Base-by-base conservation (phyloP, 2,113 vertebrate genomes). In the Mus pahari region DNA sequence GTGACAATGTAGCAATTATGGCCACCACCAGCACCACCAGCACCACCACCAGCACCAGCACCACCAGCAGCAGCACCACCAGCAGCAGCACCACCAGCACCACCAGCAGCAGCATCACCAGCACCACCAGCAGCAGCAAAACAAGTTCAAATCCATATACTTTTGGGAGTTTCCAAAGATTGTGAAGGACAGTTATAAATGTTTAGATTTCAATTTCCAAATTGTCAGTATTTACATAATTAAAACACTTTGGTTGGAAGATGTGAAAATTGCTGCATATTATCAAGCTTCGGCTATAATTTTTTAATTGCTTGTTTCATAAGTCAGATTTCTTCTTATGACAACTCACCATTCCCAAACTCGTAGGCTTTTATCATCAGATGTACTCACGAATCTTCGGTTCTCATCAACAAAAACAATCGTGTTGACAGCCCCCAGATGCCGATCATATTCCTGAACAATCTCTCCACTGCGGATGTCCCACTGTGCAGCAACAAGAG, bases 361-460 rank as follows among this genome's bases (percentile, higher is more conserved):
- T 92, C 99, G 98, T 75, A 99, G 98, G 96, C 99, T 99, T 98
- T 99, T 99, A 97, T 99, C 99, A 79, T 99, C 99, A 0, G 99
- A 99, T 1, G 99, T 99, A 97, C 99, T 99, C 97, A 99, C 99
- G 93, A 99, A 99, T 68, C 99, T 99, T 6, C 99, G 99, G n/a
- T 99, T 99, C 96, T 99, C 99, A 93, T 99, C 99, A 78, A 99
- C 99, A 91, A 99, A 99, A n/a, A 99, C 99, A 98, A 99, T 99
- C 94, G 99, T 99, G 98, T 99, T 99, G 97, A 99, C 99, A 68
- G 99, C 99, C 75, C 99, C 99, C 98, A 99, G 98, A 98, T 99
- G 99, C 89, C 99, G 98, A 90, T 99, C 99, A 0, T 99, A 99
- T 86, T 99, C 99, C 97, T 99, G 99, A 45, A 99, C 99, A 92